Conservation (phyloP, 2,888 invertebrate species). For the Bembecia ichneumoniformis region DNA sequence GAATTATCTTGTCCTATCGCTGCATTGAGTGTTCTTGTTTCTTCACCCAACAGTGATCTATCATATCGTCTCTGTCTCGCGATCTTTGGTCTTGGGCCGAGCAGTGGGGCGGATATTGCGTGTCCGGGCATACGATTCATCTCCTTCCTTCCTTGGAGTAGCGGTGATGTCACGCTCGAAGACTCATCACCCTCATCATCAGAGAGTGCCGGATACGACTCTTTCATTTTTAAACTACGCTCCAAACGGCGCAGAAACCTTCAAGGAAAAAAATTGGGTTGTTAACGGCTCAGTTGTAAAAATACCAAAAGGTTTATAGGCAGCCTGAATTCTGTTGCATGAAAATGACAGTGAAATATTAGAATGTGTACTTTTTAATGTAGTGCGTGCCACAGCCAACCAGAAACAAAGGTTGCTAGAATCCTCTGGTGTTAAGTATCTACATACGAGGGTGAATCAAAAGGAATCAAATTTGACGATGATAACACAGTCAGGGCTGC, state of each 20-base stretch:
- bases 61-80: slow-evolving; percentile 61
- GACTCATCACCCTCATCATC: slow-evolving; percentile 75
- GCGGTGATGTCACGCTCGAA: slow-evolving; percentile 76
- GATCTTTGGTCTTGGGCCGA: slow-evolving; percentile 61
- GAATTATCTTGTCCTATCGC: slow-evolving; percentile 58
- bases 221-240: slow-evolving; percentile 78
- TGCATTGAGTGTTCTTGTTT: slow-evolving; percentile 54
- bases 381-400: too few relatives aligned
- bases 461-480: too few relatives aligned
- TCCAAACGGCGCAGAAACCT: slow-evolving; percentile 81
- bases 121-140: slow-evolving; percentile 41
- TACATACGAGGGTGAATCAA: too few relatives aligned
- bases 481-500: too few relatives aligned
- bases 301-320: too few relatives aligned
- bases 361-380: background rate
- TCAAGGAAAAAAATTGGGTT: too few relatives aligned
- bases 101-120: slow-evolving; percentile 58
- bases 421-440: too few relatives aligned
- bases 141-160: slow-evolving; percentile 64
- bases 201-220: slow-evolving; percentile 72
- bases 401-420: too few relatives aligned
- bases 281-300: too few relatives aligned
- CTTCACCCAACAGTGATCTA: slow-evolving; percentile 54
- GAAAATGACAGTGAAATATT: too few relatives aligned
- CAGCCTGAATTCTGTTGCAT: too few relatives aligned